Base-by-base conservation (phyloP, 2,888 invertebrate species). In the Chymomyza procnemis region DNA sequence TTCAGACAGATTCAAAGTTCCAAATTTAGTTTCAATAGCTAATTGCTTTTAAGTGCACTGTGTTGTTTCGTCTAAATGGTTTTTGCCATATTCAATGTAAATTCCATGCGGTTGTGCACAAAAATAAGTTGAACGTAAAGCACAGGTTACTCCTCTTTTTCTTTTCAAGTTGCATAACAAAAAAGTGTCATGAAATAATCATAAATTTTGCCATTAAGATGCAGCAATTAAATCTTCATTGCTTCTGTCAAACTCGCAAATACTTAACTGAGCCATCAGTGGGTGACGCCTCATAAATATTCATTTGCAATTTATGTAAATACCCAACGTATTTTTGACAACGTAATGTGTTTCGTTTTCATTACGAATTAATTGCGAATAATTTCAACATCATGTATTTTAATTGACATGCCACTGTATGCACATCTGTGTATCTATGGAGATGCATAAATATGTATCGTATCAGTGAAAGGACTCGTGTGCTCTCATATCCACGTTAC, bases 321-420 rank as follows among this genome's bases (percentile, higher is more conserved):
- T 85, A 75, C 67, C 61, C 64, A 69, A 70, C 67, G 61, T 74
- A 75, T 79, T 80, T 83, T 83, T 84, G 81, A 86, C 34, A 41
- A 12, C 34, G 34, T 83, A 86, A 83, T 84, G 82, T 83, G 82
- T 83, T 81, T 79, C 81, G 79, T 77, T 83, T 83, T 83, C 86
- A 83, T 83, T 83, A 83, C 86, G 82, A 86, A 83, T 83, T 83
- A 83, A 83, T 83, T 84, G 86, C 84, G 76, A 83, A 83, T 86
- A 86, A 86, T 83, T 86, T 85, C 81, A 86, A 84, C 82, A 83
- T 86, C 81, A 86, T 86, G 82, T 79, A 84, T 83, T 83, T 86
- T 83, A 83, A 83, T 83, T 83, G 82, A 83, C 82, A 83, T 77
- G 74, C 86, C 82, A 80, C 76, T 64, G 30, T 56, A 18, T 16